Evolutionary conservation across 92 coral and sea anemone genomes (phyloP), one percentile per base, ranked within the genome.

Genomic region (Montipora capitata): DNA sequence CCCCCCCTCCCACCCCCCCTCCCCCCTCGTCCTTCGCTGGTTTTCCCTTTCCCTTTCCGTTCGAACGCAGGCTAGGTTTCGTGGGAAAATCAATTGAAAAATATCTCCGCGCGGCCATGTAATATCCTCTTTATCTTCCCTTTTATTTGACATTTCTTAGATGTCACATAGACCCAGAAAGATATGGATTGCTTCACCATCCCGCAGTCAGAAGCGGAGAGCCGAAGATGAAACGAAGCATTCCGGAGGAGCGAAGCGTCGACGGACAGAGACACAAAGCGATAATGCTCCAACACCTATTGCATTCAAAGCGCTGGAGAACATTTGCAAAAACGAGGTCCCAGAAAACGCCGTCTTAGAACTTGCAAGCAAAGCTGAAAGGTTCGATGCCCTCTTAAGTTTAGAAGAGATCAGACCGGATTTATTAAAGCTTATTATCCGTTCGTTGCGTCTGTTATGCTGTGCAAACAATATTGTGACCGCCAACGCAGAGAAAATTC

Each of bases 361-460:
- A 14, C 65, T 92, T 13, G 51, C 16, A 38, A 52, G 13, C 8
- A 83, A 61, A 18, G 78, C 68, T 15, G 49, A 56, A 43, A 63
- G 83, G 65, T 92, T 81, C 66, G 76, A 69, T 2, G 90, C 92
- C 5, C 87, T 88, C 57, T 64, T 92, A 68, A 43, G 69, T 54
- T 39, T 44, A 2, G 89, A 72, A 7, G 84, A 88, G 43, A 92
- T 92, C 2, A 68, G 90, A 54, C 89, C 75, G 7, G 95, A 88
- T 49, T 77, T 92, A 40, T 44, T 92, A 16, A 92, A 79, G 85
- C 78, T 92, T 3, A 73, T 92, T 18, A 74, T 92, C 12, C 0
- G 4, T 51, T 70, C 76, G 1, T 66, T 85, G 27, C 69, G 72
- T 67, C 40, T 72, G n/a, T 20, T 85, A 5, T 85, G 89, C 16